Evolutionary conservation across 2,888 invertebrate species (phyloP).

Genomic region (Hirtodrosophila trivittata): DNA sequence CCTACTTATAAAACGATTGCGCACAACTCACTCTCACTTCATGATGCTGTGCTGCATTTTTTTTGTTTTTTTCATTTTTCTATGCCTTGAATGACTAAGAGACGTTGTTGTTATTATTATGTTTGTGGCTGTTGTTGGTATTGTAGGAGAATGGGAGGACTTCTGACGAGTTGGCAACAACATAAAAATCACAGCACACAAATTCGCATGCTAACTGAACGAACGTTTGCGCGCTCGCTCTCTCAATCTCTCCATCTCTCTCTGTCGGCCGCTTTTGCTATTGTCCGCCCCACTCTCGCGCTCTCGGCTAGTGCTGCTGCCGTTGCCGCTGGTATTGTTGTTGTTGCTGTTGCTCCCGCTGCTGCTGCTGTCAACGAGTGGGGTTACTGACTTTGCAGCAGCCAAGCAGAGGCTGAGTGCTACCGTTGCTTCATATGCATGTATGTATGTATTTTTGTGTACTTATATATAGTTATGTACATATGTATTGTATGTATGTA

Average conservation of each 20-base stretch:
- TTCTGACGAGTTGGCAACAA: slow-evolving; percentile 69
- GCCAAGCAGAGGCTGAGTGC: slow-evolving; percentile 54
- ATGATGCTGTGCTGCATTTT: slow-evolving; percentile 55
- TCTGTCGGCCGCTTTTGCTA: slow-evolving; percentile 31
- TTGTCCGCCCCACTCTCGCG: slow-evolving; percentile 39
- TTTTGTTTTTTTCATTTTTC: slow-evolving; percentile 39
- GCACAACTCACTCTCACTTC: slow-evolving; percentile 73
- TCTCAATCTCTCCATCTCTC: slow-evolving; percentile 15
- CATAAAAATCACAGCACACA: slow-evolving; percentile 72
- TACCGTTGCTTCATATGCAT: slow-evolving; percentile 46
- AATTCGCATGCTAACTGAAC: slow-evolving; percentile 66
- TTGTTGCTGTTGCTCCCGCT: slow-evolving; percentile 25
- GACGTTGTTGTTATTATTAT: slow-evolving; percentile 40
- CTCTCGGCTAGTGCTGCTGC: slow-evolving; percentile 38
- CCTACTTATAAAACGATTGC: slow-evolving; percentile 43
- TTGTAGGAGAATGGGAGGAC: slow-evolving; percentile 49
- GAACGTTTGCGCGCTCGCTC: slow-evolving; percentile 19
- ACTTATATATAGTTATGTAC: slow-evolving; percentile 6
- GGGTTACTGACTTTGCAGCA: slow-evolving; percentile 80
- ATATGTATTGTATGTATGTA: slow-evolving; percentile 11
- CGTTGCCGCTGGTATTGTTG: slow-evolving; percentile 24
- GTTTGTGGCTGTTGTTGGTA: slow-evolving; percentile 37
- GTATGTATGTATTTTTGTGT: neutral
- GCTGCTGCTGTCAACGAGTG: slow-evolving; percentile 65
- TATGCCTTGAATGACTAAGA: slow-evolving; percentile 68